Evolutionary conservation across 1,140 invertebrate genomes (phyloP).

Genomic region (Neotoxoptera formosana): DNA sequence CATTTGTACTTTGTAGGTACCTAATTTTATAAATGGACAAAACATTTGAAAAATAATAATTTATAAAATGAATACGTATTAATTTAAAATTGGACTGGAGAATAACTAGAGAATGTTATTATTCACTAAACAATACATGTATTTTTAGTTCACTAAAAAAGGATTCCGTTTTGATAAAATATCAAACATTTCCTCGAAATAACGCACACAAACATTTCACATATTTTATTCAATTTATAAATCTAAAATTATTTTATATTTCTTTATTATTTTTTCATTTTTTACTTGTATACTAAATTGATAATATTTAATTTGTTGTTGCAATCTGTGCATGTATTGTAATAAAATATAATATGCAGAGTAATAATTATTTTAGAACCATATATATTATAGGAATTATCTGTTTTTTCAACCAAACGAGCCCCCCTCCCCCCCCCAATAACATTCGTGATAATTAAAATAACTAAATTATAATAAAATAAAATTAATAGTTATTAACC

Average conservation of each 20-base stretch:
- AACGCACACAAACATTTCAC: not conserved
- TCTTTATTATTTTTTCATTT: not conserved
- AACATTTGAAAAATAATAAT: not conserved
- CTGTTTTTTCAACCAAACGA: too few species aligned
- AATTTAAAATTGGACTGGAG: not conserved
- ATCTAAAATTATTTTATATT: not conserved
- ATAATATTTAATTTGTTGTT: not conserved
- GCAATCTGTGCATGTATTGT: not conserved
- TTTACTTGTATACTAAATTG: not conserved
- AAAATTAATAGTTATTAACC: too few species aligned
- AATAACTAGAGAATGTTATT: not conserved
- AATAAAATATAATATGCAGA: not conserved
- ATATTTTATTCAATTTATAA: too few species aligned
- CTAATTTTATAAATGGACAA: not conserved
- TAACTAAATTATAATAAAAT: not conserved
- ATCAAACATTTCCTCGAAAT: not conserved
- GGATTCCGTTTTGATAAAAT: not conserved
- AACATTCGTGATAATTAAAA: not conserved
- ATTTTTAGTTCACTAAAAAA: not conserved
- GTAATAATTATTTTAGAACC: not conserved
- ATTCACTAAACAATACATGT: not conserved
- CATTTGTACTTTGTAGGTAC: not conserved
- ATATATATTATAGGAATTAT: too few species aligned
- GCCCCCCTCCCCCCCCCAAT: too few species aligned
- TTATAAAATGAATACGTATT: not conserved